Evolutionary conservation across 2,888 invertebrate species (phyloP).

Genomic region (Fragum whitleyi): DNA sequence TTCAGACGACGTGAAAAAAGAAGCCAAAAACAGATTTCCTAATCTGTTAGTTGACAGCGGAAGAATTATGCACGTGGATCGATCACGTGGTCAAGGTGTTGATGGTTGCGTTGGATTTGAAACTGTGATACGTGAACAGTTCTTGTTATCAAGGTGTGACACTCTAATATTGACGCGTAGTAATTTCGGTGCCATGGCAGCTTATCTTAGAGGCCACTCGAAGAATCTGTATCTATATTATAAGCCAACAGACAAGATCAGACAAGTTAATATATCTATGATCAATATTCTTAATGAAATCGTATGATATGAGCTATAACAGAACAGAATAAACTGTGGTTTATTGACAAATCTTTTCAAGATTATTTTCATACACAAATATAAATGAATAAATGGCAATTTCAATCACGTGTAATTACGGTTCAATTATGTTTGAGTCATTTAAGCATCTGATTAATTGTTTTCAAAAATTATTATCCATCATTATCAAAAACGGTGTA

Average conservation of each 20-base stretch:
- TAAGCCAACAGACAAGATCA: background rate
- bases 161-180: slow-evolving; percentile 45
- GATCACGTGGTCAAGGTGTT: background rate
- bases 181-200: slow-evolving; percentile 45
- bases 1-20: slow-evolving; percentile 29
- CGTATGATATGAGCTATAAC: no score
- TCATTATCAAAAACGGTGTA: no score
- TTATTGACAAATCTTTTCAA: no score
- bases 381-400: no score
- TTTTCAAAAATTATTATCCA: no score
- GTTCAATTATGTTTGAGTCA: no score
- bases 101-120: slow-evolving; percentile 35
- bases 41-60: background rate
- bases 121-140: slow-evolving; percentile 39
- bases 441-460: no score
- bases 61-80: slow-evolving; percentile 47
- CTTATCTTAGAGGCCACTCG: slow-evolving; percentile 32
- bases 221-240: slow-evolving; percentile 31
- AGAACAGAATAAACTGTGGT: no score
- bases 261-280: slow-evolving; percentile 14
- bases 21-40: background rate
- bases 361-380: no score
- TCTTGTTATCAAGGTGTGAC: slow-evolving; percentile 44
- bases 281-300: slow-evolving; percentile 28
- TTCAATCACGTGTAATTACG: no score